phyloP scores from a whole-genome alignment of 2,113 vertebrate species.

The Stegostoma tigrinum region DNA sequence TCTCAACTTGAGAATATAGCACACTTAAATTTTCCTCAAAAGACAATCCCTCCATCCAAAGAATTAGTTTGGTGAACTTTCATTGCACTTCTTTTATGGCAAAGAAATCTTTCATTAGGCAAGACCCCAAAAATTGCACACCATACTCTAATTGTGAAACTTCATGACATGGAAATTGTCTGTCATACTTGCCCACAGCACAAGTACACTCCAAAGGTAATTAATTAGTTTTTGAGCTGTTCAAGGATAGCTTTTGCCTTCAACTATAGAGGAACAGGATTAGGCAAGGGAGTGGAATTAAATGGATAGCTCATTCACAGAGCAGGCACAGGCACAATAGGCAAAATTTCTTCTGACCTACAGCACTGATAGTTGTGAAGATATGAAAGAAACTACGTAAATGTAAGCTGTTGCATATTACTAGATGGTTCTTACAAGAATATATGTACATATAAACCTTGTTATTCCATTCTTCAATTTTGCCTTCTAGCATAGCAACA shows the following conservation, averaged over 20 bases:
- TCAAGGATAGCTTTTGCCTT: neutral
- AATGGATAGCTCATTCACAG: neutral
- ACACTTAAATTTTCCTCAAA: too few relatives aligned
- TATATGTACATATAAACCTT: neutral
- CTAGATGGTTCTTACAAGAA: neutral
- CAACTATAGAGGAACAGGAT: neutral
- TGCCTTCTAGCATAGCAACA: neutral
- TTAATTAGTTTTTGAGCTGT: neutral
- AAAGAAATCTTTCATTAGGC: too few relatives aligned
- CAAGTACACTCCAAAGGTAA: neutral
- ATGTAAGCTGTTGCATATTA: neutral
- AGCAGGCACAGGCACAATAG: neutral
- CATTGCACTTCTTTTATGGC: too few relatives aligned
- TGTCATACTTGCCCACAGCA: neutral
- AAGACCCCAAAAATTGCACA: too few relatives aligned
- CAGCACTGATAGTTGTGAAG: neutral
- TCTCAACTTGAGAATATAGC: too few relatives aligned
- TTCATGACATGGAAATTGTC: neutral
- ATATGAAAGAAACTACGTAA: neutral
- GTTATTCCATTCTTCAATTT: neutral
- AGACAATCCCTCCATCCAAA: too few relatives aligned
- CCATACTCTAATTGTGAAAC: neutral
- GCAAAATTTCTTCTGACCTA: neutral
- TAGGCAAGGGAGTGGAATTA: neutral
- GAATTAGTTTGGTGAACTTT: too few relatives aligned